phyloP scores from a whole-genome alignment of 2,797 vertebrate genomes.

The Onychomys torridus region DNA sequence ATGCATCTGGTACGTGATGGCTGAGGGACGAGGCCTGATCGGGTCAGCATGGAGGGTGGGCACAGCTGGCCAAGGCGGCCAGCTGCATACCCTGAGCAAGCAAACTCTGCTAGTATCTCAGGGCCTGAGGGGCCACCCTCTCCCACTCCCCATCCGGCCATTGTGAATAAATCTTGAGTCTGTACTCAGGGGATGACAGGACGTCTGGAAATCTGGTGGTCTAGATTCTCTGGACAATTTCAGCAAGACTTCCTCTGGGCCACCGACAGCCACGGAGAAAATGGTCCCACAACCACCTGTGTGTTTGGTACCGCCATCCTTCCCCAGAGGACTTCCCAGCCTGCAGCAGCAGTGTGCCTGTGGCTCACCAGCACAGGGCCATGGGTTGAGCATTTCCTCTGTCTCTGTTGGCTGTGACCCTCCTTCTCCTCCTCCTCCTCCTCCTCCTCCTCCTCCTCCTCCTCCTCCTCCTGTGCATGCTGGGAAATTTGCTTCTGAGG shows the following conservation, averaged over 20 bases:
- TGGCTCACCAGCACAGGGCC: background rate
- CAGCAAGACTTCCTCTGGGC: background rate
- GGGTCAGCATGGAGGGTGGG: constrained; percentile 53
- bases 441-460: background rate
- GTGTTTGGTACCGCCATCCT: background rate
- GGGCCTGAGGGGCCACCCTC: background rate
- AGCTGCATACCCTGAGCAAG: background rate
- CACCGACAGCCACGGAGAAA: background rate
- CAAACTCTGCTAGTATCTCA: background rate
- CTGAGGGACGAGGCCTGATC: constrained; percentile 76
- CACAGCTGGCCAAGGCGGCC: background rate
- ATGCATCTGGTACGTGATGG: constrained; percentile 82
- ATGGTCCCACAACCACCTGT: background rate
- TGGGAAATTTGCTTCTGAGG: constrained; percentile 2
- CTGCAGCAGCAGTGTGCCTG: background rate
- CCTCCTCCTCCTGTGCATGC: background rate
- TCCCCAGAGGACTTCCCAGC: background rate
- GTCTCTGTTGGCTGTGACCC: background rate
- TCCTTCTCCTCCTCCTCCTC: background rate
- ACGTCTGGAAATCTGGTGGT: background rate
- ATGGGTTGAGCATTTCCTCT: rapidly evolving
- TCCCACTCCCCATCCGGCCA: background rate
- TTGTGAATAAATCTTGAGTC: background rate
- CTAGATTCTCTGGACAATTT: background rate
- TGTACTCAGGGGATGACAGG: background rate